Conservation (phyloP, 2,888 invertebrate genomes). For the Hyles lineata region DNA sequence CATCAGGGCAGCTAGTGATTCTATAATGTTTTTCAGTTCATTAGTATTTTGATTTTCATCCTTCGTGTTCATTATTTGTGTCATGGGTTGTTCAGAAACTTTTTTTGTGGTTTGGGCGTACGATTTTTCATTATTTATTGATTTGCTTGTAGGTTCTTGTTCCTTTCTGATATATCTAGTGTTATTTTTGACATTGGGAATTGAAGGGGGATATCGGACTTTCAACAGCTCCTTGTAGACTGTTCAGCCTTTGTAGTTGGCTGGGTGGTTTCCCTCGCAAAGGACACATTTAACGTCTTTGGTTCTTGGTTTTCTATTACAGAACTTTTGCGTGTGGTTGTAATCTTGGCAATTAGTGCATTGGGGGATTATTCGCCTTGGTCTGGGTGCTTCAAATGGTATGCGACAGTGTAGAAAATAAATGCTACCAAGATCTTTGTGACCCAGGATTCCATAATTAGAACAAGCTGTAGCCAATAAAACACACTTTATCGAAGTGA, state of each 20-base stretch:
- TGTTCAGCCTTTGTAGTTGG: conserved; percentile 1
- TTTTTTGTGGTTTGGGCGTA: conserved; percentile 16
- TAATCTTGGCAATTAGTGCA: conserved; percentile 37
- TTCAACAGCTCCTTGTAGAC: neutral
- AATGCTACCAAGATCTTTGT: too few species aligned
- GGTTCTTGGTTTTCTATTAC: conserved; percentile 35
- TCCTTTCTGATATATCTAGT: neutral
- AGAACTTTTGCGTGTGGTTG: conserved; percentile 35
- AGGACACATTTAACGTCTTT: conserved; percentile 33
- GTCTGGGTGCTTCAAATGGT: too few species aligned
- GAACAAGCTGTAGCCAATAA: too few species aligned
- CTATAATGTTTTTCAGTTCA: neutral
- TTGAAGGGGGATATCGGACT: too few species aligned
- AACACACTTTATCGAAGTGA: too few species aligned
- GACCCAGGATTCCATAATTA: too few species aligned
- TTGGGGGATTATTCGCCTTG: conserved; percentile 17
- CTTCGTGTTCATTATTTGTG: neutral
- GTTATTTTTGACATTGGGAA: neutral
- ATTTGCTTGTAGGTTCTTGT: conserved; percentile 22
- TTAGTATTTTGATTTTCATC: neutral
- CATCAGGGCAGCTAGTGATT: neutral
- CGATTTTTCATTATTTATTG: conserved; percentile 19
- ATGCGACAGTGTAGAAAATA: too few species aligned
- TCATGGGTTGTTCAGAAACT: conserved; percentile 9
- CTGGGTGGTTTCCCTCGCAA: conserved; percentile 35